phyloP scores from a whole-genome alignment of 1,140 invertebrate genomes.

The Aphaenogaster ashmeadi region DNA sequence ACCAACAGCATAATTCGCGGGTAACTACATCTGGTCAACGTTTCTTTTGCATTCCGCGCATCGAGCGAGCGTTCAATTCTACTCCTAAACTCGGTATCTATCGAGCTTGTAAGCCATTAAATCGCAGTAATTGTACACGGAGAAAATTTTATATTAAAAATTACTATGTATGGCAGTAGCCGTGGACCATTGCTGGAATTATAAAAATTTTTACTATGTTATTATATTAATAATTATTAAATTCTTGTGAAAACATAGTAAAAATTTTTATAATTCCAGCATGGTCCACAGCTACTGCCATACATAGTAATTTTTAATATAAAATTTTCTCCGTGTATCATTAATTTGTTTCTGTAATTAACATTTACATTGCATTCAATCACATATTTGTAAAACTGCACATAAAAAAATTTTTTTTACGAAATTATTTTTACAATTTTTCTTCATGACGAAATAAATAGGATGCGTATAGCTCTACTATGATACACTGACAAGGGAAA shows the following conservation, averaged over 20 bases:
- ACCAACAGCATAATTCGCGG: constrained; percentile 53
- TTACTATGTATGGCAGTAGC: too few species aligned
- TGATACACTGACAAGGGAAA: background rate
- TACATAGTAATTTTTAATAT: too few species aligned
- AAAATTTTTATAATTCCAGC: too few species aligned
- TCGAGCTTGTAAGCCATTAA: background rate
- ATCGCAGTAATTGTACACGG: background rate
- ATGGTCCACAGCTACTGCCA: too few species aligned
- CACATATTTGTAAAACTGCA: background rate
- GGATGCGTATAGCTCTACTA: background rate
- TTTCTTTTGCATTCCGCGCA: constrained; percentile 18
- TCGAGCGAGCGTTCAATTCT: background rate
- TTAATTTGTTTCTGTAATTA: background rate
- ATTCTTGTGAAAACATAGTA: too few species aligned
- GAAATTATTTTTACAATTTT: background rate
- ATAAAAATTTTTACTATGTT: too few species aligned
- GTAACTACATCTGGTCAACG: constrained; percentile 42
- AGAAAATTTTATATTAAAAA: too few species aligned
- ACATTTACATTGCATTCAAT: background rate
- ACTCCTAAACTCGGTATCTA: background rate
- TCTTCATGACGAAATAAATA: background rate
- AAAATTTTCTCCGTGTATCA: too few species aligned
- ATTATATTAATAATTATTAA: too few species aligned
- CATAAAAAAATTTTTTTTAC: background rate
- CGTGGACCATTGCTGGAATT: too few species aligned